Evolutionary conservation across 2,797 vertebrate species (phyloP), one percentile per base, ranked within the genome.

Genomic region (Notamacropus eugenii): DNA sequence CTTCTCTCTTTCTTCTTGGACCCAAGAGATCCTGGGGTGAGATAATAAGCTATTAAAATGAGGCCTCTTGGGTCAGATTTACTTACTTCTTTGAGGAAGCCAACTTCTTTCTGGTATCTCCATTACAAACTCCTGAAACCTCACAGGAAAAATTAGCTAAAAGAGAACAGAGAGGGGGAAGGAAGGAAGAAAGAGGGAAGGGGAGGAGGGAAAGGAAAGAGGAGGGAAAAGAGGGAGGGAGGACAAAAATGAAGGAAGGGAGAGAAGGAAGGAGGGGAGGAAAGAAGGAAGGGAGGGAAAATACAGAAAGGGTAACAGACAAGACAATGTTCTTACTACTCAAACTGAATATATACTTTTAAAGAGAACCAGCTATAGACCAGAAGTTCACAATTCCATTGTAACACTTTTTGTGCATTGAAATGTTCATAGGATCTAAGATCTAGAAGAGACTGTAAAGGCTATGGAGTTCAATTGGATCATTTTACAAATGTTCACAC

Each of bases 1-100:
- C 31, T 29, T 67, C 74, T 67, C 46, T 94, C 93, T 74, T 34
- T 95, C 90, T 93, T 28, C 31, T 82, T 93, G 19, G 82, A n/a
- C 91, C 31, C 31, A 40, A 22, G 56, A n/a, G n/a, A 54, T 28
- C 9, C 90, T 2, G 46, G 13, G 74, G 91, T 87, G 19, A 92
- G 16, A 28, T 87, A 87, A 87, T 46, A 46, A 46, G 74, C 74
- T 87, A 46, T 87, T 87, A 50, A 50, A 24, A 87, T 40, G 24
- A 3, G 9, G 74, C 40, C 40, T 46, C 40, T 87, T 82, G 74
- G 40, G 74, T 27, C 19, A 82, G 40, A 82, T 82, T 87, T 87
- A 82, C 16, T 82, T 82, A 46, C 74, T 46, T 46, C 74, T 82
- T 40, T 46, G 74, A 82, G 74, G 9, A 82, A 82, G 74, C 40